Percentiles rank a stretch among this genome's conserved stretches.
Conservation (phyloP, 2,888 invertebrate genomes). For the Chymomyza fuscimana region DNA sequence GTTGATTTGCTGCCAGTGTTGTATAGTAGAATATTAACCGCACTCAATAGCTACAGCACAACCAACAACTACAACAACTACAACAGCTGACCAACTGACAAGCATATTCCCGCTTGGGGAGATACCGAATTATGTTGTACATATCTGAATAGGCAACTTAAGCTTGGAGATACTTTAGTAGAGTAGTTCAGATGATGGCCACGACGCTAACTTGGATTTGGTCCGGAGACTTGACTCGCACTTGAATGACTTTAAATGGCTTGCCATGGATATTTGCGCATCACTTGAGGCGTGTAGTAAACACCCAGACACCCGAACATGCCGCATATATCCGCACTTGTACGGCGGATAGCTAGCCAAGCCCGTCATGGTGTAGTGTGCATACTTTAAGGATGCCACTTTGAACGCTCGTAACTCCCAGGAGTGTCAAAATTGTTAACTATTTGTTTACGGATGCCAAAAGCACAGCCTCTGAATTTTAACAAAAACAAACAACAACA, state of each 20-base stretch:
- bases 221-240: neutral
- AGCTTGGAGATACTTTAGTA: neutral
- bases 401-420: neutral
- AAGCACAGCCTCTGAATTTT: constrained; percentile 1
- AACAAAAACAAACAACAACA: neutral
- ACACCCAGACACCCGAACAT: neutral
- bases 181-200: neutral
- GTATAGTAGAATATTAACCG: neutral
- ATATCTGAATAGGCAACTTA: neutral
- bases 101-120: neutral
- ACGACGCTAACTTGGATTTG: neutral
- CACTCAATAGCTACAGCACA: neutral
- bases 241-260: constrained; percentile 10
- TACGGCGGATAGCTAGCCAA: neutral
- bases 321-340: too few species aligned
- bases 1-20: neutral
- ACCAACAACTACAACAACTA: constrained; percentile 3
- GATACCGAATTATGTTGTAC: neutral
- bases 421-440: constrained; percentile 2
- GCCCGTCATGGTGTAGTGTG: neutral
- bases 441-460: constrained; percentile 1
- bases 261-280: constrained; percentile 10
- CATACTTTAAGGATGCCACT: neutral
- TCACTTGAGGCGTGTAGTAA: neutral
- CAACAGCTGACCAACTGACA: neutral